Evolutionary conservation across 2,113 vertebrate genomes (phyloP), one percentile per base, ranked within the genome.

Genomic region (Pedetes capensis): DNA sequence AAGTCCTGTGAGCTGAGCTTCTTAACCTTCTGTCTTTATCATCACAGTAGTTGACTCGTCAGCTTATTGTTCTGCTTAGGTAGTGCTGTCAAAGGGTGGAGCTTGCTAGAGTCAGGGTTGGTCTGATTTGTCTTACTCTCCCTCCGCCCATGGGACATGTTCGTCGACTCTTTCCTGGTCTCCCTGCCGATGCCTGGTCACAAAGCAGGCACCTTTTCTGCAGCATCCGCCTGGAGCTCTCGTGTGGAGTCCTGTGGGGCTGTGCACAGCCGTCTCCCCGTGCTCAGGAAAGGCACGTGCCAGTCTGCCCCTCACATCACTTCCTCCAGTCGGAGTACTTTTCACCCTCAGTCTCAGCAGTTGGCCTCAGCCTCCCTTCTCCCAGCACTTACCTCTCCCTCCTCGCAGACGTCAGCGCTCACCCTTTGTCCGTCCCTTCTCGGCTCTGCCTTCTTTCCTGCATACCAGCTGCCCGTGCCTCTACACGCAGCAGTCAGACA

Each of bases 381-480:
- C 44, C 37, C 16, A 16, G 25, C 34, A 59, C 8, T 32, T 2
- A 16, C 10, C 64, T 71, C 13, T 57, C 63, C 14, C 42, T 17
- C 34, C 17, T 3, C 13, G 11, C 8, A 61, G 44, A 83, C 6
- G 42, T 44, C 49, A 57, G 5, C 27, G 3, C 6, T 1, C 14
- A n/a, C 44, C 42, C 88, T 32, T 53, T 14, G n/a, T 80, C 13
- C 53, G 27, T 22, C 29, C 23, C 55, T 18, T 17, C 3, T 8
- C 20, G 37, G 12, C 18, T 9, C 55, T 13, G 6, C 16, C 29
- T 20, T 22, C 39, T 9, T 72, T 63, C 44, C 87, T 68, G 16
- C 22, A 37, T 29, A 16, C 51, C 12, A 0, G 27, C 4, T 2
- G 53, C 57, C 32, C 3, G 7, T 9, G 14, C n/a, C 3, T 13